Evolutionary conservation across 2,113 vertebrate genomes (phyloP).

Genomic region (Mesoclemmys tuberculata): DNA sequence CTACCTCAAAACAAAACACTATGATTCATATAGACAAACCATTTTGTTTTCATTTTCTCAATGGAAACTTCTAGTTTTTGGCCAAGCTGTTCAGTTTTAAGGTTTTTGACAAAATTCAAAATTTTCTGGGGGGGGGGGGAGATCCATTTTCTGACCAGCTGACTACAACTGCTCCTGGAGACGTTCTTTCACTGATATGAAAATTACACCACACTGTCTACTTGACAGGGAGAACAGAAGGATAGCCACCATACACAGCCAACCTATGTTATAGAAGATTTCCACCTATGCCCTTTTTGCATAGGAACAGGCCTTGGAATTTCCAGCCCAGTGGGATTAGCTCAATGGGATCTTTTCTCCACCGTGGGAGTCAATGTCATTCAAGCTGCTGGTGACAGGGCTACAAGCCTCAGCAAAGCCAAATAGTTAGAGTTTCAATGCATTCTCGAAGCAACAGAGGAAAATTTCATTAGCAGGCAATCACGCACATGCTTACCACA

Average conservation of each 20-base stretch:
- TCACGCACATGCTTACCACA: accelerated
- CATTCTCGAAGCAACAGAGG: neutral
- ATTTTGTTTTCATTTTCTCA: neutral
- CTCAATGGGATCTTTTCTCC: neutral
- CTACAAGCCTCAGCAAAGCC: neutral
- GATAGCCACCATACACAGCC: neutral
- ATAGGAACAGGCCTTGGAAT: neutral
- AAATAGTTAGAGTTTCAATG: neutral
- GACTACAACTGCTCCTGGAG: neutral
- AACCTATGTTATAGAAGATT: neutral
- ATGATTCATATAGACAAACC: neutral
- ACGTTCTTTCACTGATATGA: neutral
- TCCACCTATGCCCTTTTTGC: neutral
- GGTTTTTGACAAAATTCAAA: neutral
- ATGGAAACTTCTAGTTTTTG: neutral
- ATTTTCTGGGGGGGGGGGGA: neutral
- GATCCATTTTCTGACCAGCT: neutral
- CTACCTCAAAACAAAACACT: neutral
- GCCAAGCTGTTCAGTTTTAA: neutral
- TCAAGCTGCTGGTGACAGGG: neutral
- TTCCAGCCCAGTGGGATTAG: neutral
- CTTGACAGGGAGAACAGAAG: neutral
- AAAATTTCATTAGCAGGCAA: neutral
- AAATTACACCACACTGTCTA: constrained; percentile 3
- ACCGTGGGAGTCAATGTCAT: neutral